Conservation (phyloP, 2,888 invertebrate genomes). For the Coelopa pilipes region DNA sequence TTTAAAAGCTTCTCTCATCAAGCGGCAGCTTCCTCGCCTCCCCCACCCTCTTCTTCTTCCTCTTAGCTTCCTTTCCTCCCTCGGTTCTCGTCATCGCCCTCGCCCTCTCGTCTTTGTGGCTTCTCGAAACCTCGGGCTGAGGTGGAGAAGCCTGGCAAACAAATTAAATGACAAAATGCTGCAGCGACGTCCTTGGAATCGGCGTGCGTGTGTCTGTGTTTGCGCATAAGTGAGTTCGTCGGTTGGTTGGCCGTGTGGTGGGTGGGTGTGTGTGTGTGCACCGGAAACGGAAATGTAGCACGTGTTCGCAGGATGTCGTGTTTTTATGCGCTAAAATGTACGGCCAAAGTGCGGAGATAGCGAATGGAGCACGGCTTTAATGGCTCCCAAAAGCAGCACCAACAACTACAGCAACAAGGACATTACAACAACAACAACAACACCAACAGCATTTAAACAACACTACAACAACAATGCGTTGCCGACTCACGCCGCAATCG, state of each 20-base stretch:
- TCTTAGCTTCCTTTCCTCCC: not conserved
- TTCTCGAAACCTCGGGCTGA: not conserved
- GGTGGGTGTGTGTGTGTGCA: conserved; percentile 19
- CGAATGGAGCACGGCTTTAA: conserved; percentile 1
- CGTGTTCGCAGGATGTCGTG: conserved; percentile 45
- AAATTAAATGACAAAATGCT: conserved; percentile 37
- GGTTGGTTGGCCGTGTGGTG: not conserved
- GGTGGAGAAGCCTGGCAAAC: conserved; percentile 22
- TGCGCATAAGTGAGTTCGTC: not conserved
- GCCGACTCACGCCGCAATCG: too few species aligned
- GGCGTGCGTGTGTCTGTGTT: not conserved
- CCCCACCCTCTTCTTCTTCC: not conserved
- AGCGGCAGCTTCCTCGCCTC: not conserved
- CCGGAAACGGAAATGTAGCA: conserved; percentile 58
- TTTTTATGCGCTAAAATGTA: conserved; percentile 6
- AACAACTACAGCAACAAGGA: not conserved
- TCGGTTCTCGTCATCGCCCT: not conserved
- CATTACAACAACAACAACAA: not conserved
- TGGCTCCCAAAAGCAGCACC: not conserved
- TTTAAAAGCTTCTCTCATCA: conserved; percentile 20
- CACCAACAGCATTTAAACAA: not conserved
- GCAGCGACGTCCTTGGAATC: not conserved
- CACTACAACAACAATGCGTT: not conserved
- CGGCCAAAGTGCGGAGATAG: conserved; percentile 19
- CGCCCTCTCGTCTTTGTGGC: not conserved